Evolutionary conservation across 2,113 vertebrate genomes (phyloP).

Genomic region (Acrocephalus kingi): DNA sequence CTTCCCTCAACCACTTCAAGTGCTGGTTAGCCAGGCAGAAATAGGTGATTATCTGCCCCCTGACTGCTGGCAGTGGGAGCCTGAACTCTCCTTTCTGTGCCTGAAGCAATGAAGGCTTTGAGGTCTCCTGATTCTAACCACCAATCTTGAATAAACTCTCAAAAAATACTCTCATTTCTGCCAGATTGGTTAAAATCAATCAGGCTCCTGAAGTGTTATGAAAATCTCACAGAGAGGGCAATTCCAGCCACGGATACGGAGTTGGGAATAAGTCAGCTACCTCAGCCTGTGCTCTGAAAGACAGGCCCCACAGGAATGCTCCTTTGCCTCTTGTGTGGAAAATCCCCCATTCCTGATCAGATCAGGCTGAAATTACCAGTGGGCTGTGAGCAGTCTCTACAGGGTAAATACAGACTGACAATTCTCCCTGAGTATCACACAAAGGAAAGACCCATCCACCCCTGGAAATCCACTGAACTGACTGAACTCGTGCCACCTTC

Average conservation of each 20-base stretch:
- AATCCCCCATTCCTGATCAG: neutral
- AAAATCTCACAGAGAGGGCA: neutral
- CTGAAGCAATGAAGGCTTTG: neutral
- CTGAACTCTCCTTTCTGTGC: neutral
- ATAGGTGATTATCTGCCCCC: neutral
- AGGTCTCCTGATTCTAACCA: neutral
- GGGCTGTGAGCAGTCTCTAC: neutral
- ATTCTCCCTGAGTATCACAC: neutral
- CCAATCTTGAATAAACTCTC: neutral
- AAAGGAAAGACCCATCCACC: neutral
- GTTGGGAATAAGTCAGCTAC: accelerated
- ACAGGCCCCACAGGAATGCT: neutral
- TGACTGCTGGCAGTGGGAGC: neutral
- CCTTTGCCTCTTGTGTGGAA: neutral
- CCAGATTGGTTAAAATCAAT: neutral
- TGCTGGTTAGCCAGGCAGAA: neutral
- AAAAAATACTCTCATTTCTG: neutral
- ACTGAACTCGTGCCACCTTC: neutral
- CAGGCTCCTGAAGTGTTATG: neutral
- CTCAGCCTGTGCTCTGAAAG: neutral
- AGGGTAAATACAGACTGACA: neutral
- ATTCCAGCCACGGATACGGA: accelerated
- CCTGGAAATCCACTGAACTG: accelerated
- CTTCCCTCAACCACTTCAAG: neutral
- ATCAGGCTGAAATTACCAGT: neutral